Percentiles rank a stretch among this genome's conserved stretches.
These are phyloP conservation scores for Nineta flava DNA, from an alignment of 2,888 invertebrate species.

Conservation along the genomic window DNA sequence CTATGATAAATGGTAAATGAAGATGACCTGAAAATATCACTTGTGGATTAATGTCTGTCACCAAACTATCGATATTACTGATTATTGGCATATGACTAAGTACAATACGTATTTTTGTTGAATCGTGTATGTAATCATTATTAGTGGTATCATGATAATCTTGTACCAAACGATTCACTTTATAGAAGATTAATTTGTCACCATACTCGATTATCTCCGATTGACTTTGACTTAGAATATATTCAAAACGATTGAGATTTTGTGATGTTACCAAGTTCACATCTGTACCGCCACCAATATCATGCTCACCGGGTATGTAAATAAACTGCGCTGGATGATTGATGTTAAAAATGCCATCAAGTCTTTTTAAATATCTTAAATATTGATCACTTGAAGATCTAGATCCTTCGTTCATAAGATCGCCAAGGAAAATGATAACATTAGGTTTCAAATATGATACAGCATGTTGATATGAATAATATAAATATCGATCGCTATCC, in stretches of 20 bases:
- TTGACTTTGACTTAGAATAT: conserved; percentile 19
- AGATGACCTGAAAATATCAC: conserved; percentile 54
- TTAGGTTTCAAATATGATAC: conserved; percentile 59
- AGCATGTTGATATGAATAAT: conserved; percentile 60
- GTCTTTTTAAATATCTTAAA: conserved; percentile 54
- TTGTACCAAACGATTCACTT: conserved; percentile 54
- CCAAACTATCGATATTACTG: conserved; percentile 37
- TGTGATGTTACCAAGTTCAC: conserved; percentile 47
- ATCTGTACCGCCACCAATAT: conserved; percentile 97
- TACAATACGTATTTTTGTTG: conserved; percentile 40
- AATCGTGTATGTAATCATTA: too few relatives aligned
- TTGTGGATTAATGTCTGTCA: conserved; percentile 48
- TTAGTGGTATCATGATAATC: too few relatives aligned
- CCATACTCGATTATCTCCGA: conserved; percentile 19
- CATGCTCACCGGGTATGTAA: conserved; percentile 83
- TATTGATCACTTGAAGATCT: conserved; percentile 55
- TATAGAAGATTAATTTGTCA: conserved; percentile 47
- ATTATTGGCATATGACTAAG: conserved; percentile 59
- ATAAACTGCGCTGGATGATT: conserved; percentile 18
- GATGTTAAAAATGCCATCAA: conserved; percentile 46
- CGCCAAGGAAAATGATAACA: conserved; percentile 79
- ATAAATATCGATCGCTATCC: conserved; percentile 79
- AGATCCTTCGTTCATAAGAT: conserved; percentile 90
- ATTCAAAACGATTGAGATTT: conserved; percentile 58
- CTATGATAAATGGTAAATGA: conserved; percentile 45